Base-by-base conservation (phyloP, 2,113 vertebrate genomes). In the Podiceps cristatus region DNA sequence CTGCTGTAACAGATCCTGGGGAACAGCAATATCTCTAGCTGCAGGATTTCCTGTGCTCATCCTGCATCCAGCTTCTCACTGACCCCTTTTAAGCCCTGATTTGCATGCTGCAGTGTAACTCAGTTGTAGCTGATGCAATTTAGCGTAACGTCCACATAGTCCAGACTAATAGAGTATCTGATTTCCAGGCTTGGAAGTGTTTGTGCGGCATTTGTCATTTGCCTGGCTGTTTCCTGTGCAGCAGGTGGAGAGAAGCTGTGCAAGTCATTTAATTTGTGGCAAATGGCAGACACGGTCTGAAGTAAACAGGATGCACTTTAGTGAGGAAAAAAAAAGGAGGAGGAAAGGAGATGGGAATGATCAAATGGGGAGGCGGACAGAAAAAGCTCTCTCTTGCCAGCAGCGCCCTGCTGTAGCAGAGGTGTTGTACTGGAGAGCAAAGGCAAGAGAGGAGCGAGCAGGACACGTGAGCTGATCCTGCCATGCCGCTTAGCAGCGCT, bases 191-290 rank as follows among this genome's bases (percentile, higher is more conserved):
- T 55, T 62, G 67, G 67, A 55, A 93, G 73, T 53, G 66, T 72
- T 95, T n/a, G 8, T 85, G 40, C 9, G 14, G 69, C 44, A 17
- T 91, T 87, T 94, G 59, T 83, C n/a, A 52, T 86, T 71, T 89
- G 75, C 63, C 76, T 71, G 69, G 52, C n/a, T 1, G 2, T 91
- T 96, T 95, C 71, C 92, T 88, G 47, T 92, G 82, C 78, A 86
- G 88, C 69, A 94, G 88, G 94, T 94, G 83, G 82, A 68, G 42
- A 77, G 76, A 90, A 90, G 35, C 75, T 73, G 27, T 86, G 77
- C 78, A 73, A 79, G 55, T 73, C 28, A 76, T 92, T 96, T 93
- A 86, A 77, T 90, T 80, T 79, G 76, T 88, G 55, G 59, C 78
- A 94, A 96, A 83, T 24, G 75, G 64, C n/a, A 90, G 49, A 18